phyloP scores from a whole-genome alignment of 2,888 invertebrate genomes.

The Drosophila sordidula region DNA sequence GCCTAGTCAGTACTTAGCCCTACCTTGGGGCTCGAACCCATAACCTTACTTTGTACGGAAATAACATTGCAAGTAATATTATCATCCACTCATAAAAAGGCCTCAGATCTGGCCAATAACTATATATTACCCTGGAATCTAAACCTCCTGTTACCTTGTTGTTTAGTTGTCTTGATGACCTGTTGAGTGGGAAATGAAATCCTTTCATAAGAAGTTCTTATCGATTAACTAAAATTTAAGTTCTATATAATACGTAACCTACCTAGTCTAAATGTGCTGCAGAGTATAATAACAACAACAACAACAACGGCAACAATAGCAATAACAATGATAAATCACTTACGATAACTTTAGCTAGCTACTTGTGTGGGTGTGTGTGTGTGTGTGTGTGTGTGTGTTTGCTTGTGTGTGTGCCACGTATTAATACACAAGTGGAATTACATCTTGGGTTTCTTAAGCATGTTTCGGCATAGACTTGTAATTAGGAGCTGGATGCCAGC shows the following conservation, averaged over 20 bases:
- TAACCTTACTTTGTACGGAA: no score
- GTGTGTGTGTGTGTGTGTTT: conserved; percentile 23
- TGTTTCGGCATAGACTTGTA: conserved; percentile 56
- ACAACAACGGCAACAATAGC: conserved; percentile 15
- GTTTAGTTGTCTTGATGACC: no score
- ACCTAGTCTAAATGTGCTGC: conserved; percentile 2
- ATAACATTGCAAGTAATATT: no score
- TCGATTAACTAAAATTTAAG: not conserved
- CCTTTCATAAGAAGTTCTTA: not conserved
- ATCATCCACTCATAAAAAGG: no score
- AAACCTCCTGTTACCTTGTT: no score
- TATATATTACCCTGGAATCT: not conserved
- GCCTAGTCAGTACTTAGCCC: no score
- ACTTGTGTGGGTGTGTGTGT: conserved; percentile 2
- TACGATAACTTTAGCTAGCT: conserved; percentile 56
- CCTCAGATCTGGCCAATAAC: not conserved
- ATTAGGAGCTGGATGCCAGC: conserved; percentile 47
- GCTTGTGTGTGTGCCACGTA: conserved; percentile 39
- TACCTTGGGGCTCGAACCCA: not conserved
- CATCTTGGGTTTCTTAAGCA: conserved; percentile 61
- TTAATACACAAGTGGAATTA: conserved; percentile 77
- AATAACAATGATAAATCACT: conserved; percentile 71
- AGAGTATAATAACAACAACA: conserved; percentile 35
- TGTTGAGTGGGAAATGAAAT: not conserved
- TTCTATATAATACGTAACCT: not conserved